Conservation (phyloP, 1,140 invertebrate species). For the Danaus melanippus region DNA sequence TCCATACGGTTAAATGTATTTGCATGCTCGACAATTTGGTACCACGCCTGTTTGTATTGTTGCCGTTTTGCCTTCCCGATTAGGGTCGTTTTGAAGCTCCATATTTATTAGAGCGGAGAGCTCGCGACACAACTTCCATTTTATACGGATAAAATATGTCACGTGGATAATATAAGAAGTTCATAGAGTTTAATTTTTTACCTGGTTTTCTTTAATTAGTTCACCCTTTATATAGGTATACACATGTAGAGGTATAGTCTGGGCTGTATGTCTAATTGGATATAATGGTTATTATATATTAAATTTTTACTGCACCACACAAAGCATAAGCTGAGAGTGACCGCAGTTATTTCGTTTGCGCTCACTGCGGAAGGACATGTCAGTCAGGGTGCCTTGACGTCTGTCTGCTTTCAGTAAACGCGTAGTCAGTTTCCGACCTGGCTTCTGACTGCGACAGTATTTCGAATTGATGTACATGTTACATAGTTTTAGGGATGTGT, state of each 20-base stretch:
- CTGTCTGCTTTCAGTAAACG: conserved; percentile 49
- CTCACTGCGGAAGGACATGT: conserved; percentile 56
- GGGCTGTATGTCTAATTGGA: too few relatives aligned
- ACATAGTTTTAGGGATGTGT: too few relatives aligned
- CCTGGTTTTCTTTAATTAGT: conserved; percentile 42
- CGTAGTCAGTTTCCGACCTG: conserved; percentile 46
- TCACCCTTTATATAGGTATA: too few relatives aligned
- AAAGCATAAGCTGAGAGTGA: conserved; percentile 33
- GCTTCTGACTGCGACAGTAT: conserved; percentile 42
- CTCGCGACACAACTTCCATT: conserved; percentile 64
- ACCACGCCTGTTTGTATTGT: conserved; percentile 65
- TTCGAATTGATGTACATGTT: conserved; percentile 8
- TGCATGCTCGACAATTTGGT: conserved; percentile 64
- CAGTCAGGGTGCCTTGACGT: conserved; percentile 47
- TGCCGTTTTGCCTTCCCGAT: conserved; percentile 64
- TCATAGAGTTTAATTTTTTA: conserved; percentile 22
- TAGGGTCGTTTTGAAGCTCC: conserved; percentile 62
- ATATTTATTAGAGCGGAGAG: conserved; percentile 67
- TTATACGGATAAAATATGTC: conserved; percentile 50
- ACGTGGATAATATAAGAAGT: conserved; percentile 21
- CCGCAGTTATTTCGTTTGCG: conserved; percentile 31
- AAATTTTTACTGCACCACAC: conserved; percentile 18
- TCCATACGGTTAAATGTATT: conserved; percentile 63
- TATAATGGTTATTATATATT: conserved; percentile 11
- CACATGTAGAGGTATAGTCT: too few relatives aligned